phyloP scores from a whole-genome alignment of 2,797 vertebrate species.

The Apogon hyalosoma region DNA sequence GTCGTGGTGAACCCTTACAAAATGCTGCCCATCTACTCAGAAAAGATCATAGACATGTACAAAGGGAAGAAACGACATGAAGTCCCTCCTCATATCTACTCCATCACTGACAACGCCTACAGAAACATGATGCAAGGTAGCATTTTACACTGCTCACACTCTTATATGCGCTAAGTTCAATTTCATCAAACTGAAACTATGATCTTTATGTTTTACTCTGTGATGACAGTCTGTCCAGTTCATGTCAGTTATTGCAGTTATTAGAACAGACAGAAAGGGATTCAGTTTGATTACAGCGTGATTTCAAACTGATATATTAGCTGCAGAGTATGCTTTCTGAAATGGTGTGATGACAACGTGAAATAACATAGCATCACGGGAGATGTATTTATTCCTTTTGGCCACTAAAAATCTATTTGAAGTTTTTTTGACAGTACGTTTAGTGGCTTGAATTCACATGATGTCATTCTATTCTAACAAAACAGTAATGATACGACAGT shows the following conservation, averaged over 20 bases:
- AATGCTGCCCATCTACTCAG: slow-evolving; percentile 96
- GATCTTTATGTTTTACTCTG: neutral
- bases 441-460: too few species aligned
- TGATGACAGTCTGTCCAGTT: neutral
- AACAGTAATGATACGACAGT: too few species aligned
- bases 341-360: too few species aligned
- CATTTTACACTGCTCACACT: neutral
- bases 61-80: slow-evolving; percentile 99
- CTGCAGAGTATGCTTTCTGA: too few species aligned
- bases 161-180: neutral
- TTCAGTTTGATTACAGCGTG: neutral
- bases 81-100: slow-evolving; percentile 96
- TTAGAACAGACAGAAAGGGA: neutral
- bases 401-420: too few species aligned
- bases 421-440: too few species aligned
- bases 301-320: neutral
- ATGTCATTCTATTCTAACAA: too few species aligned
- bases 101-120: slow-evolving; percentile 96
- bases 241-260: neutral
- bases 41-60: slow-evolving; percentile 99
- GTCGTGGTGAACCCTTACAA: slow-evolving; percentile 98
- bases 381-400: too few species aligned
- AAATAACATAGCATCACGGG: too few species aligned
- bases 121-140: slow-evolving; percentile 99
- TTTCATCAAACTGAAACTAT: neutral